Evolutionary conservation across 2,113 vertebrate genomes (phyloP).

Genomic region (Ahaetulla prasina): DNA sequence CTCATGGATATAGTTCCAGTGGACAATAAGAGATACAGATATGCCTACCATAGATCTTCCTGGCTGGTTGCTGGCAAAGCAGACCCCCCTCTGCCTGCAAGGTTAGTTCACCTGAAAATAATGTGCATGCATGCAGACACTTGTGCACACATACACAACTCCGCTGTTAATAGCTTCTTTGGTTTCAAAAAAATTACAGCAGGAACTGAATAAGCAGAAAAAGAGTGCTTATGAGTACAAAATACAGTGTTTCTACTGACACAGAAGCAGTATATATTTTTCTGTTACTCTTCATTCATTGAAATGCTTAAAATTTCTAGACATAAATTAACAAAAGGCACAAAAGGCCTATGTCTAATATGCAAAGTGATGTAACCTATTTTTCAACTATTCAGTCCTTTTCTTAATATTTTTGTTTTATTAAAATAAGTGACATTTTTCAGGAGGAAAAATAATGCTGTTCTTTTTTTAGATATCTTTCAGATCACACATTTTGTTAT

Average conservation of each 20-base stretch:
- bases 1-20: conserved; percentile 98
- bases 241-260: background rate
- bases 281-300: background rate
- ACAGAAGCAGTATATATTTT: background rate
- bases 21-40: conserved; percentile 97
- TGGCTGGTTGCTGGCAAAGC: conserved; percentile 98
- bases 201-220: background rate
- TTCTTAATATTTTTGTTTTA: background rate
- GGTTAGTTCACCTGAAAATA: conserved; percentile 69
- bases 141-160: background rate
- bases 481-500: background rate
- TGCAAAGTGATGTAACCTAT: background rate
- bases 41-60: conserved; percentile 96
- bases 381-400: background rate
- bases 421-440: background rate
- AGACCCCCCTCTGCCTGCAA: conserved; percentile 92
- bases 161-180: background rate
- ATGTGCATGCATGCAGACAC: background rate
- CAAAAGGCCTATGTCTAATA: background rate
- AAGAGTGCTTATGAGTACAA: background rate
- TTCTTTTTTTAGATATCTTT: background rate
- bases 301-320: conserved; percentile 1
- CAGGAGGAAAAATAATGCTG: background rate
- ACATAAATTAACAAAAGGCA: background rate
- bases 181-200: background rate